These are phyloP conservation scores for Idaea biselata DNA, from an alignment of 2,888 invertebrate genomes.

Conservation along the genomic window DNA sequence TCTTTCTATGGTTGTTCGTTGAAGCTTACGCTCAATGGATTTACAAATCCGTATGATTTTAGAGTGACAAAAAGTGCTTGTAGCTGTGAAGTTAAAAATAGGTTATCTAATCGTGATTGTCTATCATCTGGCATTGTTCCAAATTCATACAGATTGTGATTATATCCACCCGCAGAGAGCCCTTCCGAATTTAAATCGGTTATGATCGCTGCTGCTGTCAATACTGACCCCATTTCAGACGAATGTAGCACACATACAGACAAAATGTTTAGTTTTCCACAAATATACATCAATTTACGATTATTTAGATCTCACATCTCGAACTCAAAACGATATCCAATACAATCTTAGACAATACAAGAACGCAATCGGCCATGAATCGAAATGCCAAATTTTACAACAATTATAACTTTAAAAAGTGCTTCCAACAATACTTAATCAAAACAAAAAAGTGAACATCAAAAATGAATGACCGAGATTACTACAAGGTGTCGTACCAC, in stretches of 20 bases:
- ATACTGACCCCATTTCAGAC: conserved; percentile 47
- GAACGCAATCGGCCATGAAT: conserved; percentile 38
- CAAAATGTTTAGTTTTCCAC: conserved; percentile 16
- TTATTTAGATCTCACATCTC: neutral
- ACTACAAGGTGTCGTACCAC: conserved; percentile 65
- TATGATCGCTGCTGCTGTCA: conserved; percentile 36
- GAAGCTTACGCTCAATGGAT: neutral
- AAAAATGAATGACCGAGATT: conserved; percentile 69
- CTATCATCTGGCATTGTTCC: conserved; percentile 45
- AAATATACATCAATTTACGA: conserved; percentile 18
- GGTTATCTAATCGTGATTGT: conserved; percentile 22
- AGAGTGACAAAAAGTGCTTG: neutral
- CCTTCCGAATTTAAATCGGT: conserved; percentile 50
- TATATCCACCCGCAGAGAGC: conserved; percentile 47
- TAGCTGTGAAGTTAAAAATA: conserved; percentile 4
- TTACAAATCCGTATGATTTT: neutral
- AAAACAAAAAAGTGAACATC: conserved; percentile 22
- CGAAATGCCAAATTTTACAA: conserved; percentile 18
- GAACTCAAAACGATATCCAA: conserved; percentile 56
- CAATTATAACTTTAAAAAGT: conserved; percentile 29
- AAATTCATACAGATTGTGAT: conserved; percentile 38
- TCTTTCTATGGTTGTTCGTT: neutral
- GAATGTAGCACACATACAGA: conserved; percentile 36
- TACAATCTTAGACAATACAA: conserved; percentile 38
- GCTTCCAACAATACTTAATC: conserved; percentile 32